Conservation (phyloP, 2,797 vertebrate species). For the Sebastes nivosus region DNA sequence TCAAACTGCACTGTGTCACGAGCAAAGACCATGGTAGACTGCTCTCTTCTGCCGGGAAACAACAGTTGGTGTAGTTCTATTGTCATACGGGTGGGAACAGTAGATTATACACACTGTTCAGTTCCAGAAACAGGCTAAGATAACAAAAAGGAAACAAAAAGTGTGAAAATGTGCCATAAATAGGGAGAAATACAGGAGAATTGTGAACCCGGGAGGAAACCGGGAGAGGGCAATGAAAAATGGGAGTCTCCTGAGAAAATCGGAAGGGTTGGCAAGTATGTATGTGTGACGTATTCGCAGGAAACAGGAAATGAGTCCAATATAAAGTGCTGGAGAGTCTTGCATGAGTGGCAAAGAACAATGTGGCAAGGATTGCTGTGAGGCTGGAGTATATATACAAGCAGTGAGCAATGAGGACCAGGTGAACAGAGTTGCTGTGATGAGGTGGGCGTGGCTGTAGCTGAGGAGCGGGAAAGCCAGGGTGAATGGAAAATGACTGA, state of each 20-base stretch:
- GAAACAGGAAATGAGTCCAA: fast-evolving
- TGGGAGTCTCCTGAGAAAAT: neutral
- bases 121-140: neutral
- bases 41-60: neutral
- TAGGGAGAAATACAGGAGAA: too few species aligned
- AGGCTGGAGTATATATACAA: neutral
- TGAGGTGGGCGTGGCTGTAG: neutral
- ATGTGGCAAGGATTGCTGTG: too few species aligned
- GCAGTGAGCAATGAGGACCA: neutral
- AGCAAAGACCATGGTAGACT: too few species aligned
- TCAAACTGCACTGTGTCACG: too few species aligned
- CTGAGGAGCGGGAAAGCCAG: neutral
- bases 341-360: too few species aligned
- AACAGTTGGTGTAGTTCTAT: neutral
- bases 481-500: neutral
- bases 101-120: neutral
- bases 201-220: too few species aligned
- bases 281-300: neutral
- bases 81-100: neutral
- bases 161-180: too few species aligned
- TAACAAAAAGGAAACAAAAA: too few species aligned
- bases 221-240: too few species aligned
- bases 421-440: neutral
- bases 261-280: fast-evolving
- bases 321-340: neutral